Base-by-base conservation (phyloP, 2,888 invertebrate genomes). In the Pammene aurita region DNA sequence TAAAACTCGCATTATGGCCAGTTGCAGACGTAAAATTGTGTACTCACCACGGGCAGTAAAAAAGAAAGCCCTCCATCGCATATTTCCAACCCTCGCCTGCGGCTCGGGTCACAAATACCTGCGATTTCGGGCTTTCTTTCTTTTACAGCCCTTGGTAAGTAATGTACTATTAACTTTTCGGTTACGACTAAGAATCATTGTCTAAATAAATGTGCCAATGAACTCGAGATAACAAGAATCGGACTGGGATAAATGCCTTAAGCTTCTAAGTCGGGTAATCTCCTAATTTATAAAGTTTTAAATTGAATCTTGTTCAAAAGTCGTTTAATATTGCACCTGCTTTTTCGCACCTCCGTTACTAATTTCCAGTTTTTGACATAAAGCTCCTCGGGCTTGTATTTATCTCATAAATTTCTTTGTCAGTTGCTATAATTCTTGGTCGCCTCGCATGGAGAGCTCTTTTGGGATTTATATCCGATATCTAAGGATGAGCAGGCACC, bases 311-410 rank as follows among this genome's bases (percentile, higher is more conserved):
- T 69, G 58, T 60, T 69, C 69, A 69, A 60, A 69, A 69, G 69
- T 69, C 69, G 58, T 69, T 65, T 69, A 65, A 65, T 65, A 69
- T 65, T 69, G 69, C 69, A 69, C 69, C 69, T 69, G 69, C 58
- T 69, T 65, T 58, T 55, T 54, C 69, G 54, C 64, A 60, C 54
- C 64, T 65, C 13, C 57, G 54, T 58, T 69, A 69, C 64, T 65
- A 69, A 69, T 69, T 65, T 69, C 44, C 69, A 69, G 52, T 65
- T 69, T 69, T 69, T 69, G 69, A 69, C 69, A 65, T 60, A 69
- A 69, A 69, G 69, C 64, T 69, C 34, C 60, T 60, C 38, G 42
- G 57, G 44, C 58, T 60, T 55, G 46, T 60, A 60, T 65, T 69
- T 69, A 69, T 69, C 58, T 60, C 65, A 60, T 69, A 69, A 65